These are phyloP conservation scores for Odocoileus hemionus DNA, from an alignment of 2,113 vertebrate species.

Conservation along the genomic window DNA sequence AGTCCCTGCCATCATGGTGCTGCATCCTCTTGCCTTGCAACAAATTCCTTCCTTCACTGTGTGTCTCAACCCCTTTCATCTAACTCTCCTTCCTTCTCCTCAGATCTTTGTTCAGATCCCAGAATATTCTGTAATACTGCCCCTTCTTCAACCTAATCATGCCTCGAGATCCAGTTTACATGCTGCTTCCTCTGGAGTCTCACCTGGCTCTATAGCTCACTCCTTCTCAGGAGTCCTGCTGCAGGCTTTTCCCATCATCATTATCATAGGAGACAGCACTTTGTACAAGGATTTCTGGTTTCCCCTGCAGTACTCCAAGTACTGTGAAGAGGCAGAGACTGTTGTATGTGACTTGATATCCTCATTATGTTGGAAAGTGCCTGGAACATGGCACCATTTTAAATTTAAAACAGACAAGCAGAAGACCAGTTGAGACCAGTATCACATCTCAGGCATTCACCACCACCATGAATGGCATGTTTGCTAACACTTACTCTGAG, in stretches of 20 bases:
- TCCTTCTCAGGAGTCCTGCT: neutral
- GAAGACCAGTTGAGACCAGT: neutral
- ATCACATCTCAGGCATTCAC: neutral
- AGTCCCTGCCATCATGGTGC: neutral
- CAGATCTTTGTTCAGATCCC: neutral
- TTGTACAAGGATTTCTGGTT: neutral
- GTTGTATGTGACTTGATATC: neutral
- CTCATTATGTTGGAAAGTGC: neutral
- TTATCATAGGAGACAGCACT: neutral
- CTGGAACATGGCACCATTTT: neutral
- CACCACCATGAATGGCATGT: neutral
- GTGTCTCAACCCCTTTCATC: neutral
- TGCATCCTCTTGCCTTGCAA: neutral
- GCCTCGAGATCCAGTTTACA: neutral
- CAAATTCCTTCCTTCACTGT: neutral
- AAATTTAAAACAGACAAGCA: neutral
- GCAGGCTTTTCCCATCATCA: neutral
- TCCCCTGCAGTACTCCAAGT: neutral
- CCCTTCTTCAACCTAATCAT: neutral
- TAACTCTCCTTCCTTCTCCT: neutral
- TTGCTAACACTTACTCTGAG: neutral
- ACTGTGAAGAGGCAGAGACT: neutral
- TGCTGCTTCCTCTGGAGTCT: neutral
- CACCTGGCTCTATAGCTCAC: no score
- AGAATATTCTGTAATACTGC: neutral